Evolutionary conservation across 2,113 vertebrate species (phyloP).

Genomic region (Galemys pyrenaicus): DNA sequence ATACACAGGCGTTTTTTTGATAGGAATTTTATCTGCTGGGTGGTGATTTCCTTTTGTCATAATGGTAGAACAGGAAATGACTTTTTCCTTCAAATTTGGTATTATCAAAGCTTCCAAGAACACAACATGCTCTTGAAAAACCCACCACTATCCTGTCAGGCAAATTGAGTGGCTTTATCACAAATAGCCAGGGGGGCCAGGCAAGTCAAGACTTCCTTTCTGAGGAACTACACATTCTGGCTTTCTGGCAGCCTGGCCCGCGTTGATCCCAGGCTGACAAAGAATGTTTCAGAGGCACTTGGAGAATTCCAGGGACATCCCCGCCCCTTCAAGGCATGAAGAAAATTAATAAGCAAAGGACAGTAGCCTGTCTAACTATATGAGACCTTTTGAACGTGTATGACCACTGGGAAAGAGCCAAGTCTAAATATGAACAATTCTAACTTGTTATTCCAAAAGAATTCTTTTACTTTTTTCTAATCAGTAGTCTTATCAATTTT

Average conservation of each 20-base stretch:
- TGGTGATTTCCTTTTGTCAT: background rate
- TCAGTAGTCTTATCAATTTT: background rate
- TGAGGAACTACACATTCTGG: background rate
- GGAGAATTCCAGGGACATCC: background rate
- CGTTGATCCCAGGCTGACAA: background rate
- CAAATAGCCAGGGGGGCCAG: background rate
- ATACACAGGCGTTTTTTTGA: background rate
- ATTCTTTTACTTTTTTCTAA: background rate
- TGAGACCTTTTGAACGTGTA: background rate
- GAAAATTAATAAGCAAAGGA: background rate
- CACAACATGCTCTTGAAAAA: background rate
- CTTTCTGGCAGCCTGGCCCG: background rate
- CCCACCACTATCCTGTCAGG: background rate
- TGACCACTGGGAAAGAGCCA: background rate
- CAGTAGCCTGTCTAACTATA: background rate
- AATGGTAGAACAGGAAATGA: background rate
- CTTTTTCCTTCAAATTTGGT: background rate
- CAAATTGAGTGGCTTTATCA: constrained; percentile 1
- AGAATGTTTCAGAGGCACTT: constrained; percentile 21
- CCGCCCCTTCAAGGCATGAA: background rate
- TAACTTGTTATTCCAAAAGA: background rate
- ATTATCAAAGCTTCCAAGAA: background rate
- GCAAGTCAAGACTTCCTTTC: background rate
- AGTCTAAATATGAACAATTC: background rate
- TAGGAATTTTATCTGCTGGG: background rate